Base-by-base conservation (phyloP, 2,888 invertebrate genomes). In the Galerucella pusilla region DNA sequence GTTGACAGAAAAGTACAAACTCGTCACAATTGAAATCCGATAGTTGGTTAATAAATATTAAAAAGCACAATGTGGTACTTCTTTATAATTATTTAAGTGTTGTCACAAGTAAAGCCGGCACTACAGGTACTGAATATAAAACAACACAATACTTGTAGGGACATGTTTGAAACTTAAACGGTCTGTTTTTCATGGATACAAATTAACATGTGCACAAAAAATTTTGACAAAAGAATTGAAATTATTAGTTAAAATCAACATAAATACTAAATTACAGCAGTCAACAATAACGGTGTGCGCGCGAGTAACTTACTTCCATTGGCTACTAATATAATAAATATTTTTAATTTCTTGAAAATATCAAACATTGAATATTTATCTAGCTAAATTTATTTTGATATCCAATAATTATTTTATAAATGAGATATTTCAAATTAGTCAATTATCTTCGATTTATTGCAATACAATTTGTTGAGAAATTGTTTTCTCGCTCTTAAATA, bases 111-210 rank as follows among this genome's bases (percentile, higher is more conserved):
- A 45, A 60, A 25, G 60, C 68, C 68, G 42, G 12, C 60, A 45
- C 14, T 45, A 25, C 45, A 60, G 35, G 16, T 10, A n/a, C 45
- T 25, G 68, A 68, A 68, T 68, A 45, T 68, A 14, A 68, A 68
- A 20, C n/a, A 68, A 2, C 10, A 57, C 3, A 20, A 68, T 42
- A 68, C 60, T 68, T 46, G 68, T 60, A 59, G 10, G 12, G 42
- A 68, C 68, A 10, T 20, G 64, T 45, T 35, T 12, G 16, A 20
- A 10, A 57, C 11, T 42, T 42, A 1, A 42, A 1, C 35, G 35
- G 35, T 42, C 35, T 42, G 14, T 49, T 49, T 14, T 14, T 49
- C 12, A 49, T 2, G 49, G 2, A 46, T 46, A 46, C 10, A 46
- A 10, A 11, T 46, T 7, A 11, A 1, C 46, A 49, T 49, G 12